Evolutionary conservation across 1,140 invertebrate species (phyloP), one percentile per base, ranked within the genome.

Genomic region (Drosophila biarmipes): DNA sequence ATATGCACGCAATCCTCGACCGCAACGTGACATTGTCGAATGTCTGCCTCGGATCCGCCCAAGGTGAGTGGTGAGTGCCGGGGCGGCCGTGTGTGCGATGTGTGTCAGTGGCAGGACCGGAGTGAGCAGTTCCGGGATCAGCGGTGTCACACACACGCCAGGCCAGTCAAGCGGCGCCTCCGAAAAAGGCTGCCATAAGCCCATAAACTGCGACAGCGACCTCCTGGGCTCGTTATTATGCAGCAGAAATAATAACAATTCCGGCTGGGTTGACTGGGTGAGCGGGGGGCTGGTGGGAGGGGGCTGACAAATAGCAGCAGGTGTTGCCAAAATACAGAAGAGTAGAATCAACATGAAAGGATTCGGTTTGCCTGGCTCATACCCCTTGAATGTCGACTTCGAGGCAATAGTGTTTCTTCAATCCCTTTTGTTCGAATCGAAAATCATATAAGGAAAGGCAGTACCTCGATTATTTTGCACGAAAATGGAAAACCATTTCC

Each of bases 21-120:
- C 84, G 56, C 84, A 75, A 82, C 82, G 84, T 87, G 84, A 89
- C 82, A 87, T 67, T 89, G 78, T 82, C 75, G 82, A 76, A 79
- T 85, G 61, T 55, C 64, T 56, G 42, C 19, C 35, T 27, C 35
- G 45, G 15, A 64, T 40, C 45, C 59, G 45, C 17, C 12, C 19
- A 19, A 40, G 31, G 19, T 35, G 34, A 17, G 14, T 24, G 19
- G 31, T 31, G 31, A 17, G 14, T n/a, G 21, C 10, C 24, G 15
- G 27, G 43, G 31, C 29, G 35, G 8, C 10, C 31, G 42, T 58
- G 38, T 49, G 43, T 29, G 24, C 24, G 52, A 11, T 34, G 10
- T 53, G 68, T 49, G 72, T 55, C 35, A 37, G 55, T 37, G 37
- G 6, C 45, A 55, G 49, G 34, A 54, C 42, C 68, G 35, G 31